phyloP scores from a whole-genome alignment of 2,797 vertebrate species.

The Muscicapa striata region DNA sequence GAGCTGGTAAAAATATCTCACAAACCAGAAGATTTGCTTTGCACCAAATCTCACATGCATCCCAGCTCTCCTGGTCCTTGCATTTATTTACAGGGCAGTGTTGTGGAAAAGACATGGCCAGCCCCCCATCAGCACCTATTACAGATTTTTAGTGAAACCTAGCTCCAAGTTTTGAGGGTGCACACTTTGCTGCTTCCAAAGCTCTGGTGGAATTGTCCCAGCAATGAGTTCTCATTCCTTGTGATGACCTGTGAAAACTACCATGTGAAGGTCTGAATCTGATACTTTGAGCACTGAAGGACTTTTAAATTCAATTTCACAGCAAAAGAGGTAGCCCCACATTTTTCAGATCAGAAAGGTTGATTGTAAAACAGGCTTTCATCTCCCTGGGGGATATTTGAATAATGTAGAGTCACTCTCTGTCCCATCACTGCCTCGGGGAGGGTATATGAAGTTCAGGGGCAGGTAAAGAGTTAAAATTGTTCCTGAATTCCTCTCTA shows the following conservation, averaged over 20 bases:
- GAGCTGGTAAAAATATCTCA: neutral
- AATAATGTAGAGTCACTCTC: neutral
- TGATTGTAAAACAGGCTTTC: neutral
- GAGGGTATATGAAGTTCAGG: neutral
- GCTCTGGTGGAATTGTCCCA: neutral
- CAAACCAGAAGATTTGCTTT: neutral
- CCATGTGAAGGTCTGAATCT: neutral
- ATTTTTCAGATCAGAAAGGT: neutral
- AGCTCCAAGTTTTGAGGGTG: rapidly evolving
- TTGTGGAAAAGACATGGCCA: rapidly evolving
- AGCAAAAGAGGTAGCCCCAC: neutral
- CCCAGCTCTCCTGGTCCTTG: neutral
- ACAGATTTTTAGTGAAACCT: neutral
- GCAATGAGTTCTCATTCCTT: neutral
- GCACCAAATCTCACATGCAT: neutral
- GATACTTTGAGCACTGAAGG: neutral
- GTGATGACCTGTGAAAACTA: neutral
- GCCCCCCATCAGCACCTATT: rapidly evolving
- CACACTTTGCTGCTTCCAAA: neutral
- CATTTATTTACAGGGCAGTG: neutral
- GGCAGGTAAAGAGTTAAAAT: neutral
- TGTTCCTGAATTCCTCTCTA: neutral
- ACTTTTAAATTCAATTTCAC: neutral
- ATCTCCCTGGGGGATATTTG: neutral
- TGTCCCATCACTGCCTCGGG: neutral